Evolutionary conservation across 2,797 vertebrate species (phyloP).

Genomic region (Anomalospiza imberbis): DNA sequence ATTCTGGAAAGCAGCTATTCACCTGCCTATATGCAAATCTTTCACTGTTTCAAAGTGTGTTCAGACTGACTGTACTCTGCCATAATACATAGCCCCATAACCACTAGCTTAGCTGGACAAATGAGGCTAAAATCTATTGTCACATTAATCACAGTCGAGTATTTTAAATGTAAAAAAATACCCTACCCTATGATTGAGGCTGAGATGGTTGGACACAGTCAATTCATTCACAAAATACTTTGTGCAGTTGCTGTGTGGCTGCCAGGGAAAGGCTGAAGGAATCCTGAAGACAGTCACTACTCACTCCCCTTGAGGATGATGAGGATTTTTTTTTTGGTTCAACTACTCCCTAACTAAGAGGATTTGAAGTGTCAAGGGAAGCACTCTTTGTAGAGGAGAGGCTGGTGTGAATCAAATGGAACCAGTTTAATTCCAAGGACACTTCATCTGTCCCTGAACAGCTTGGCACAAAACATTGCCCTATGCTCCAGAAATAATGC

Average conservation of each 20-base stretch:
- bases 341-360: background rate
- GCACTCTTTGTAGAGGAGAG: background rate
- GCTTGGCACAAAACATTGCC: background rate
- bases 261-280: background rate
- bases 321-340: background rate
- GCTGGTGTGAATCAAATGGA: background rate
- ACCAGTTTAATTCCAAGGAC: background rate
- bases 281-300: background rate
- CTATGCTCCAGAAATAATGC: background rate
- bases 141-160: background rate
- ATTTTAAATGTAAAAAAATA: background rate
- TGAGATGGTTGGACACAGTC: background rate
- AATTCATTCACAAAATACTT: constrained; percentile 35
- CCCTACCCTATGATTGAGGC: background rate
- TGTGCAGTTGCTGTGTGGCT: background rate
- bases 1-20: background rate
- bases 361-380: background rate
- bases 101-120: background rate
- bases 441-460: background rate
- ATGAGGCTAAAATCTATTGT: background rate
- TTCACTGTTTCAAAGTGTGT: background rate
- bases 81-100: background rate
- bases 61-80: background rate
- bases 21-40: background rate
- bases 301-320: background rate